A percentile compares a stretch with the other conserved stretches of the same genome.
phyloP scores from a whole-genome alignment of 2,113 vertebrate species.

The Strix uralensis region DNA sequence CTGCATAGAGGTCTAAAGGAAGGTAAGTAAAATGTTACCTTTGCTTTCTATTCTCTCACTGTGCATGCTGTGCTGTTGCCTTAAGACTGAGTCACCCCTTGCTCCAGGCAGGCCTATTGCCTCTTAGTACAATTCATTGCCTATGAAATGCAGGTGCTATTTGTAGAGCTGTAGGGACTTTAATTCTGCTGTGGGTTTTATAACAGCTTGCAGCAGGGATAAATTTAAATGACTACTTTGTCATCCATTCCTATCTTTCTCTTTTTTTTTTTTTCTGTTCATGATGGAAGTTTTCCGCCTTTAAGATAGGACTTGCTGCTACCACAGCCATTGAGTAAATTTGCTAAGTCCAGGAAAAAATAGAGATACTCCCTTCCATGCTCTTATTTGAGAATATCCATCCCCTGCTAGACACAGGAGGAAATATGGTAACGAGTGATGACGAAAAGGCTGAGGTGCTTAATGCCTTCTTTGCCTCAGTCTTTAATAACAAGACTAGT shows the following conservation, averaged over 20 bases:
- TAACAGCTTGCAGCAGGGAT: not conserved
- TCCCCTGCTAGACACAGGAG: no score
- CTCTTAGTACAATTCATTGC: not conserved
- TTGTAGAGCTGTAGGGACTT: not conserved
- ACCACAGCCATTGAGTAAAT: not conserved
- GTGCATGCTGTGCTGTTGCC: not conserved
- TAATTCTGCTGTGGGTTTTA: not conserved
- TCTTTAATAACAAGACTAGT: no score
- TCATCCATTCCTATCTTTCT: not conserved
- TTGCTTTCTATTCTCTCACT: not conserved
- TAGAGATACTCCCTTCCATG: not conserved
- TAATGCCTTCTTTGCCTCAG: no score
- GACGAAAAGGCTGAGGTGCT: no score
- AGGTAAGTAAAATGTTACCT: not conserved
- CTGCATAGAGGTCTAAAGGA: not conserved
- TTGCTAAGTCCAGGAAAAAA: not conserved
- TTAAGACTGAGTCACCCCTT: not conserved
- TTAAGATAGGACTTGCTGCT: not conserved
- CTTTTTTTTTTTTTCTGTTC: fast-evolving
- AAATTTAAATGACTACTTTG: not conserved
- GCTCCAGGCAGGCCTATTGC: not conserved
- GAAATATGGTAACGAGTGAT: no score
- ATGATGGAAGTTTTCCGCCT: not conserved
- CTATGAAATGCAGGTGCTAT: not conserved
- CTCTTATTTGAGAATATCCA: not conserved